phyloP scores from a whole-genome alignment of 2,113 vertebrate genomes.

The Melanerpes aurifrons region DNA sequence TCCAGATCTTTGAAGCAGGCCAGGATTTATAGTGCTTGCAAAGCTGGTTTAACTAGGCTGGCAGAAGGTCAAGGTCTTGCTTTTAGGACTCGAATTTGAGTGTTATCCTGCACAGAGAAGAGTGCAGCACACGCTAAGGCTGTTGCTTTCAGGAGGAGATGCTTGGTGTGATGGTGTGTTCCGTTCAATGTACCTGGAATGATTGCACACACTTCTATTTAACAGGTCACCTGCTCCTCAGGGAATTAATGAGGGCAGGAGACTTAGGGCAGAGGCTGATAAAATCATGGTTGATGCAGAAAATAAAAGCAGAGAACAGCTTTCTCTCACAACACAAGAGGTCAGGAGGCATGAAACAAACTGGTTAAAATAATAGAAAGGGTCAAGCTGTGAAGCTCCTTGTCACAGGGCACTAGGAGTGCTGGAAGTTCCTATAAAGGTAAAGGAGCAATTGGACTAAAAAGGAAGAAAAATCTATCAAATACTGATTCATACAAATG shows the following conservation, averaged over 20 bases:
- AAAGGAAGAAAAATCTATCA: not conserved
- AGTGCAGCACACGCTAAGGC: not conserved
- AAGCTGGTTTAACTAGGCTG: conserved; percentile 29
- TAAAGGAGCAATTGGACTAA: not conserved
- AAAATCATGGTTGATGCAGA: not conserved
- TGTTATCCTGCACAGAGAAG: not conserved
- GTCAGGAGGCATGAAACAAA: not conserved
- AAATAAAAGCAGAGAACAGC: not conserved
- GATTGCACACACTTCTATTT: not conserved
- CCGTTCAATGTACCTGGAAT: not conserved
- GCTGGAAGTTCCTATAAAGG: not conserved
- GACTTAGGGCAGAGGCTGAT: not conserved
- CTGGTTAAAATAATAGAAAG: not conserved
- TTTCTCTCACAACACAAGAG: not conserved
- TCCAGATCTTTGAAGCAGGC: not conserved
- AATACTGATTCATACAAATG: not conserved
- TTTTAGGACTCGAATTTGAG: not conserved
- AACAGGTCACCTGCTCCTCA: not conserved
- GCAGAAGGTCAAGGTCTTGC: conserved; percentile 30
- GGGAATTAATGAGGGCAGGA: not conserved
- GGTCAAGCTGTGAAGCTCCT: not conserved
- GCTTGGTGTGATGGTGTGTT: not conserved
- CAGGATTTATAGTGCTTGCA: not conserved
- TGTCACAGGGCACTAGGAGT: not conserved
- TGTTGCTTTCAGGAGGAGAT: not conserved